Evolutionary conservation across 2,113 vertebrate genomes (phyloP).

Genomic region (Poeciliopsis prolifica): DNA sequence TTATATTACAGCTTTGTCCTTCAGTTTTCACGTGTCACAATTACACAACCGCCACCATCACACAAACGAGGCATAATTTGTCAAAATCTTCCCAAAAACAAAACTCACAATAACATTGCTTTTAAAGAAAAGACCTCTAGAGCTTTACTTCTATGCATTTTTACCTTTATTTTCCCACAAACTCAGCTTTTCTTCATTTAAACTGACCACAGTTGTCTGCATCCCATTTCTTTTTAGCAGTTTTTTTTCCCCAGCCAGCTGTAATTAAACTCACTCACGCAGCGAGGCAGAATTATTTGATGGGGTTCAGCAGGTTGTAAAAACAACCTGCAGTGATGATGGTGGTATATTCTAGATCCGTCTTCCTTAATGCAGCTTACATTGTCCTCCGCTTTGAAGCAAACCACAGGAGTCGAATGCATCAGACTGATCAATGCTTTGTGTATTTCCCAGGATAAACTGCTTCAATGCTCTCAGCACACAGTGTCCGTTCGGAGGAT

Average conservation of each 20-base stretch:
- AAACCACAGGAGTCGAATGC: constrained; percentile 26
- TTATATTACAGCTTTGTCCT: constrained; percentile 38
- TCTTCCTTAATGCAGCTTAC: constrained; percentile 28
- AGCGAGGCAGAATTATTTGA: constrained; percentile 27
- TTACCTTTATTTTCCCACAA: neutral
- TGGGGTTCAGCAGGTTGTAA: constrained; percentile 23
- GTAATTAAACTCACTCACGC: neutral
- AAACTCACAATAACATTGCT: neutral
- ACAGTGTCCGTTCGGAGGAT: constrained; percentile 98
- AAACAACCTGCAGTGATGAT: constrained; percentile 20
- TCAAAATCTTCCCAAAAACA: neutral
- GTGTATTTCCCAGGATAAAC: constrained; percentile 90
- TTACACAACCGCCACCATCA: neutral
- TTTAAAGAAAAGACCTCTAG: neutral
- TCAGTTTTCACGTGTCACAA: constrained; percentile 19
- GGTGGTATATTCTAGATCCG: constrained; percentile 20
- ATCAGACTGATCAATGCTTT: constrained; percentile 65
- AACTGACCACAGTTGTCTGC: neutral
- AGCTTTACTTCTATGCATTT: neutral
- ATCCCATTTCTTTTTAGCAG: constrained; percentile 29
- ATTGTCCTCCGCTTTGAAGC: constrained; percentile 23
- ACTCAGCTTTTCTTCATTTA: neutral
- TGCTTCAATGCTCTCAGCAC: constrained; percentile 98
- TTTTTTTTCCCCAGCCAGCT: constrained; percentile 30
- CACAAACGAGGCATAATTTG: neutral